phyloP scores from a whole-genome alignment of 1,140 invertebrate genomes.

The Drosophila teissieri region DNA sequence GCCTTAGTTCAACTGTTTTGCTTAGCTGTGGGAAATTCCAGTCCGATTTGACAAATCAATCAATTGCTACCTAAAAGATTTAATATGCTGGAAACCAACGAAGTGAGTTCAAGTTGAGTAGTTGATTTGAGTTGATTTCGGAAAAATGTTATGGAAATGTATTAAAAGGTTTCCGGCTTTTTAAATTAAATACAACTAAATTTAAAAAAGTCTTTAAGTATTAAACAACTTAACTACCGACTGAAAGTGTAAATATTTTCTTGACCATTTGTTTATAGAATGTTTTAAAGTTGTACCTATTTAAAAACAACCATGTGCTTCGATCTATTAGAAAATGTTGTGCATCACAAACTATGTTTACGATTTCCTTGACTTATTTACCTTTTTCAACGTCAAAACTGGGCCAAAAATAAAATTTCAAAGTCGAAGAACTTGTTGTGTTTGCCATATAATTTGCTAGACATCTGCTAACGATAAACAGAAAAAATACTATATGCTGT shows the following conservation, averaged over 20 bases:
- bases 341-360: constrained; percentile 43
- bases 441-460: constrained; percentile 41
- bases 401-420: constrained; percentile 34
- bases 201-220: background rate
- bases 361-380: constrained; percentile 74
- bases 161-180: no score
- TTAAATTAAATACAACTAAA: no score
- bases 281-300: no score
- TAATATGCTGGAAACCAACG: constrained; percentile 65
- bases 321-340: constrained; percentile 12
- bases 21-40: constrained; percentile 1
- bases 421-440: constrained; percentile 31
- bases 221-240: background rate
- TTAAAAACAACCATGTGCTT: background rate
- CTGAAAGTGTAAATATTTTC: no score
- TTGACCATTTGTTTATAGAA: no score
- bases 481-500: constrained; percentile 46
- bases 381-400: constrained; percentile 37
- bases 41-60: constrained; percentile 22
- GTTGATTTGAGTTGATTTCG: background rate
- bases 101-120: constrained; percentile 46
- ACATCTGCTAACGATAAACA: constrained; percentile 71
- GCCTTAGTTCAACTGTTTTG: constrained; percentile 10
- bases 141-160: background rate
- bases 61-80: background rate